A percentile compares a stretch with the other conserved stretches of the same genome.
Conservation (phyloP, 2,113 vertebrate genomes). For the Rhabdomys dilectus region DNA sequence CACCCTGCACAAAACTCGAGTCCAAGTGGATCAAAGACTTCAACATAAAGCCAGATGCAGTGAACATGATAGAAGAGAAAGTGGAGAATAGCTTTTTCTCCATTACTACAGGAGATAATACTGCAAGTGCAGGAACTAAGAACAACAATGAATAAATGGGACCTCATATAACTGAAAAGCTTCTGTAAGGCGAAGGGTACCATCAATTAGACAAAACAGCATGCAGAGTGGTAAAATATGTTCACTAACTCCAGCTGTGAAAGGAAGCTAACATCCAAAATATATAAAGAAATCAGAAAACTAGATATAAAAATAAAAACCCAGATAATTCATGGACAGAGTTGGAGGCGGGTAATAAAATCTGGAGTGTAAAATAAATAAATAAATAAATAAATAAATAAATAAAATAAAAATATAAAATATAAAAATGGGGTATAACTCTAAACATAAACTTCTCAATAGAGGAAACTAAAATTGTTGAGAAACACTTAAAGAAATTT, state of each 20-base stretch:
- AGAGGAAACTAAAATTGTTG: not conserved
- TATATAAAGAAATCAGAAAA: not conserved
- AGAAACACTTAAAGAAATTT: not conserved
- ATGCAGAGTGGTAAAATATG: too few species aligned
- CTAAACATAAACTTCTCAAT: not conserved
- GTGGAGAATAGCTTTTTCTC: not conserved
- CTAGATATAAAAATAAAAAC: not conserved
- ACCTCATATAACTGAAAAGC: not conserved
- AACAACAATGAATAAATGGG: not conserved
- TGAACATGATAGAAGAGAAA: not conserved
- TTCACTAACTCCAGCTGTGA: not conserved
- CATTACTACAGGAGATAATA: not conserved
- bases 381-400: too few species aligned
- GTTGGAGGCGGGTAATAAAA: too few species aligned
- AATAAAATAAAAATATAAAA: too few species aligned
- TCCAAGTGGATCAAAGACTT: not conserved
- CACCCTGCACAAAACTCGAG: not conserved
- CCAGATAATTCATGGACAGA: not conserved
- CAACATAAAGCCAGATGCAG: not conserved
- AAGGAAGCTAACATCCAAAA: not conserved
- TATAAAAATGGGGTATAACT: not conserved
- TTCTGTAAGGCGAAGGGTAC: not conserved
- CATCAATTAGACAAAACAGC: not conserved
- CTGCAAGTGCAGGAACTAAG: not conserved
- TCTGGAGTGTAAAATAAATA: too few species aligned